phyloP scores from a whole-genome alignment of 2,888 invertebrate genomes.

The Platypus cylindrus region DNA sequence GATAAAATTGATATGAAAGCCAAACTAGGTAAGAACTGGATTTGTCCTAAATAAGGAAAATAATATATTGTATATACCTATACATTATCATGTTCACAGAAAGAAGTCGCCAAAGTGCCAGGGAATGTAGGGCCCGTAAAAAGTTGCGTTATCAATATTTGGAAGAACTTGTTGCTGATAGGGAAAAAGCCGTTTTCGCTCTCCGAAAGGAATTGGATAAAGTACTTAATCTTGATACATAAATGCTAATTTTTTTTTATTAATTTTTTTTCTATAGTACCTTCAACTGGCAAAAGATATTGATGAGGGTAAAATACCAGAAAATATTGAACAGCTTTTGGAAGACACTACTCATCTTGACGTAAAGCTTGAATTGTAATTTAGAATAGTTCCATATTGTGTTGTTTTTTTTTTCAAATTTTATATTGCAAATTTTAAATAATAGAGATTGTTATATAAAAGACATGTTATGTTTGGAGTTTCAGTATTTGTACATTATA shows the following conservation, averaged over 20 bases:
- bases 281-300: conserved; percentile 69
- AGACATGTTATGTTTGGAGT: too few species aligned
- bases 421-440: too few species aligned
- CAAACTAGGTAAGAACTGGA: conserved; percentile 58
- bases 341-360: conserved; percentile 40
- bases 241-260: not conserved
- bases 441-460: too few species aligned
- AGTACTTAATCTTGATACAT: conserved; percentile 39
- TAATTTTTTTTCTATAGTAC: conserved; percentile 46
- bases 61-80: not conserved
- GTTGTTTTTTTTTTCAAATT: conserved; percentile 11
- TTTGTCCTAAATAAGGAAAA: not conserved
- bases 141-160: conserved; percentile 93
- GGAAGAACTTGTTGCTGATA: conserved; percentile 85
- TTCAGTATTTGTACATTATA: not conserved
- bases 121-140: conserved; percentile 93
- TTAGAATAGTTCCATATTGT: conserved; percentile 6
- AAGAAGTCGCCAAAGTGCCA: conserved; percentile 90
- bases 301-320: conserved; percentile 69
- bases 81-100: conserved; percentile 44
- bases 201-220: conserved; percentile 82
- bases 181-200: conserved; percentile 83
- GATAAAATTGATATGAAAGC: conserved; percentile 91
- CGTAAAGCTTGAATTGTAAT: conserved; percentile 13
- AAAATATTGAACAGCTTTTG: conserved; percentile 61